Conservation (phyloP, 2,797 vertebrate genomes). For the Hozukius guyotensis region DNA sequence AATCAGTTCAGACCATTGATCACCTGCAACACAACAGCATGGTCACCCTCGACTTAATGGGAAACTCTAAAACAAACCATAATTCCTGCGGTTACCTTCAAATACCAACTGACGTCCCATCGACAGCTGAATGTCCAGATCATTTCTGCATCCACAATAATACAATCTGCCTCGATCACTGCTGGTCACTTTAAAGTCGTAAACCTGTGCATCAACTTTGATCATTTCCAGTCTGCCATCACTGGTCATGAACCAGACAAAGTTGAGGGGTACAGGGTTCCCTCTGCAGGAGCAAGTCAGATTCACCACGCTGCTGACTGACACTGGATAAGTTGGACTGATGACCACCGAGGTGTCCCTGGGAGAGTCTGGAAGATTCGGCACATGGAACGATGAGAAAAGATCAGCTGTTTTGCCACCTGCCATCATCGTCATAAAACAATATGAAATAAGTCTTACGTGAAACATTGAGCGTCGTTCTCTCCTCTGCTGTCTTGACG, state of each 20-base stretch:
- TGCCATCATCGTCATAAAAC: too few species aligned
- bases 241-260: background rate
- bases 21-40: background rate
- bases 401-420: background rate
- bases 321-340: background rate
- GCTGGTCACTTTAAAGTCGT: background rate
- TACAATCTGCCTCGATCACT: background rate
- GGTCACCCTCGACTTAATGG: background rate
- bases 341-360: background rate
- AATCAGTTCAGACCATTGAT: background rate
- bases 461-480: conserved; percentile 23
- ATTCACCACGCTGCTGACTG: background rate
- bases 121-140: background rate
- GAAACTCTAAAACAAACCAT: background rate
- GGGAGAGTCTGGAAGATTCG: background rate
- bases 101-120: background rate
- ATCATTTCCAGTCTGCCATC: too few species aligned
- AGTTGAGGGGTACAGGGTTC: background rate
- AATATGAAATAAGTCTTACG: conserved; percentile 23
- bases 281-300: background rate
- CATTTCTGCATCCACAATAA: background rate
- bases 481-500: background rate
- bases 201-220: background rate
- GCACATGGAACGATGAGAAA: background rate
- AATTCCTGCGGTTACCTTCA: background rate